A percentile compares a stretch with the other conserved stretches of the same genome.
Conservation (phyloP, 2,888 invertebrate species). For the Caenorhabditis plicata region DNA sequence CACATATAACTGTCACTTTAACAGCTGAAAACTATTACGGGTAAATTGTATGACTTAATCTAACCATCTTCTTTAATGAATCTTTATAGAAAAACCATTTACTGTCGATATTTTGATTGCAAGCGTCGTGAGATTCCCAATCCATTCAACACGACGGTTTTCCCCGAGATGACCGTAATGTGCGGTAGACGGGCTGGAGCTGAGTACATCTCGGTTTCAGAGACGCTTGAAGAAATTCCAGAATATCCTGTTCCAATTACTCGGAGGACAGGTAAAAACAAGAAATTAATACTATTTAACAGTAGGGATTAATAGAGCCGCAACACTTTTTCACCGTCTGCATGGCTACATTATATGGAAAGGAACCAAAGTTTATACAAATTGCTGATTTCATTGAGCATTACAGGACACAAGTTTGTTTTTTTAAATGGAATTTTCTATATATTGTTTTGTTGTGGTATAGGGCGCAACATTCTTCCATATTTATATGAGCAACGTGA, state of each 20-base stretch:
- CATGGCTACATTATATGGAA: slow-evolving; percentile 4
- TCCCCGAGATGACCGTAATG: slow-evolving; percentile 13
- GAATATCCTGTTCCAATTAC: slow-evolving; percentile 14
- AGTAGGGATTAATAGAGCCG: too few relatives aligned
- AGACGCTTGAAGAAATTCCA: slow-evolving; percentile 1
- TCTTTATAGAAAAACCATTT: not conserved
- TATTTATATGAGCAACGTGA: slow-evolving; percentile 13
- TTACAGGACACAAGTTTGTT: slow-evolving; percentile 27
- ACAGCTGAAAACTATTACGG: not conserved
- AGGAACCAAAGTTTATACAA: slow-evolving; percentile 12
- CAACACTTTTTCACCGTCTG: slow-evolving; percentile 21
- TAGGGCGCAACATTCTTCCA: slow-evolving; percentile 24
- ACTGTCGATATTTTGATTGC: slow-evolving; percentile 12
- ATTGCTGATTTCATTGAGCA: slow-evolving; percentile 23
- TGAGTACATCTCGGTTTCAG: slow-evolving; percentile 8
- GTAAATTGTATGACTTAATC: not conserved
- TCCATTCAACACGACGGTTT: not conserved
- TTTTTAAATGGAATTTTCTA: too few relatives aligned
- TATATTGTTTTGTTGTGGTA: too few relatives aligned
- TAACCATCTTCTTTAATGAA: too few relatives aligned
- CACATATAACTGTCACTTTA: slow-evolving; percentile 2
- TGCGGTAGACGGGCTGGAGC: slow-evolving; percentile 17
- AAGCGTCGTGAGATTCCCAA: not conserved
- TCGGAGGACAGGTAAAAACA: not conserved
- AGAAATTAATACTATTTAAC: too few relatives aligned